A percentile compares a stretch with the other conserved stretches of the same genome.
phyloP scores from a whole-genome alignment of 2,888 invertebrate genomes.

The Eurytoma californica region DNA sequence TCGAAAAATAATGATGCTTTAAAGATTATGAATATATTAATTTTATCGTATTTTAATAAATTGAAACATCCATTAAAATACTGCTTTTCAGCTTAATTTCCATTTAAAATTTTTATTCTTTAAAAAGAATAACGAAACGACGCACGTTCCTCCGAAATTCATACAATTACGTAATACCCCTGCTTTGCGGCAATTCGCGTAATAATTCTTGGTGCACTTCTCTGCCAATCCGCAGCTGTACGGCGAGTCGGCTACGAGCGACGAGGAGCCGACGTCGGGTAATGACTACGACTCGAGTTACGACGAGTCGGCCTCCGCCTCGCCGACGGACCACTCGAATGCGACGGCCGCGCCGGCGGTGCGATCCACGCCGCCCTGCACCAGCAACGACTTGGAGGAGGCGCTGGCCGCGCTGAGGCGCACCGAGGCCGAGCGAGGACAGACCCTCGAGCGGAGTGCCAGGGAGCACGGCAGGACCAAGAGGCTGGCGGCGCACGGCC shows the following conservation, averaged over 20 bases:
- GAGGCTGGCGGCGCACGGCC: neutral
- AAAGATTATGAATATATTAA: too few relatives aligned
- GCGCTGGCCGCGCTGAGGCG: slow-evolving; percentile 58
- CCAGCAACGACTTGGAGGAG: slow-evolving; percentile 59
- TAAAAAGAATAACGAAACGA: too few relatives aligned
- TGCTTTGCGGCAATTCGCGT: too few relatives aligned
- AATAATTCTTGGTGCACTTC: neutral
- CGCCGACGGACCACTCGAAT: slow-evolving; percentile 45
- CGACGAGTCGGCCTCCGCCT: slow-evolving; percentile 11
- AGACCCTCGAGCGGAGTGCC: slow-evolving; percentile 56
- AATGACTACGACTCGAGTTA: slow-evolving; percentile 64
- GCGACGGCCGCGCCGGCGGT: slow-evolving; percentile 12
- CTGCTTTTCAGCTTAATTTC: too few relatives aligned
- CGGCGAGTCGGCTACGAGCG: slow-evolving; percentile 62
- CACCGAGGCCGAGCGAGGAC: slow-evolving; percentile 48
- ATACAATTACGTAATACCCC: too few relatives aligned
- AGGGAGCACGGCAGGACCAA: slow-evolving; percentile 30
- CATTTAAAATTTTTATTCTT: too few relatives aligned
- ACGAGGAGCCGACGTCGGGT: slow-evolving; percentile 57
- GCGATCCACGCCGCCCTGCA: slow-evolving; percentile 27
- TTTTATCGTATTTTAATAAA: too few relatives aligned
- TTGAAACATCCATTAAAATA: too few relatives aligned
- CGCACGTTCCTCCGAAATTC: too few relatives aligned
- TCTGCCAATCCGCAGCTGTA: slow-evolving; percentile 62
- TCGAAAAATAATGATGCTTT: too few relatives aligned